phyloP scores from a whole-genome alignment of 2,113 vertebrate genomes.

The Apeltes quadracus region DNA sequence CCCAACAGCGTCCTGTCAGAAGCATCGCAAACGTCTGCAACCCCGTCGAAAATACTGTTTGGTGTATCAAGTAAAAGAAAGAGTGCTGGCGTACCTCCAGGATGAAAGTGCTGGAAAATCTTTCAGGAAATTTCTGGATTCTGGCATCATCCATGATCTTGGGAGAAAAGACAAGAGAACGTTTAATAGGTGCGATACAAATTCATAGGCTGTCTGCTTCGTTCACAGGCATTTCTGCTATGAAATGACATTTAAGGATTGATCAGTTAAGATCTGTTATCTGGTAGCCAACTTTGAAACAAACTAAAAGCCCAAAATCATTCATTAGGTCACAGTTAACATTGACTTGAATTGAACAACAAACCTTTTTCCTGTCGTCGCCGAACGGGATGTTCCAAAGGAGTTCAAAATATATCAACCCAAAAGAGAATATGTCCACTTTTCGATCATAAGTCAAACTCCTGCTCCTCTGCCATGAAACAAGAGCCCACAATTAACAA shows the following conservation, averaged over 20 bases:
- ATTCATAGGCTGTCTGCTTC: background rate
- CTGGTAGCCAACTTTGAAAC: background rate
- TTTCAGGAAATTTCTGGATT: conserved; percentile 54
- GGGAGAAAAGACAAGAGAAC: background rate
- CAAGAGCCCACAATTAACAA: background rate
- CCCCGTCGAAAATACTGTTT: background rate
- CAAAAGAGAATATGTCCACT: conserved; percentile 90
- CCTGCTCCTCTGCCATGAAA: conserved; percentile 51
- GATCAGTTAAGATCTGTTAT: background rate
- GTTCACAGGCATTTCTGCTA: background rate
- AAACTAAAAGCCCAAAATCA: conserved; percentile 3
- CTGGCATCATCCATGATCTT: conserved; percentile 69
- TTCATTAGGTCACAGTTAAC: background rate
- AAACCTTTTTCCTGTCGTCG: conserved; percentile 60
- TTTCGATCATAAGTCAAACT: conserved; percentile 75
- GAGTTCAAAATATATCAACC: conserved; percentile 89
- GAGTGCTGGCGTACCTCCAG: conserved; percentile 64
- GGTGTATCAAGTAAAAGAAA: background rate
- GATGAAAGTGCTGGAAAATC: conserved; percentile 48
- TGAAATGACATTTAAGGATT: background rate
- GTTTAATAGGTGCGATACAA: background rate
- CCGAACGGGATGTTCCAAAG: conserved; percentile 58
- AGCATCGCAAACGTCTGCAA: background rate
- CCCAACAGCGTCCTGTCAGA: background rate
- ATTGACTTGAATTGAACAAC: conserved; percentile 17